Base-by-base conservation (phyloP, 2,113 vertebrate species). In the Ceuthmochares aereus region DNA sequence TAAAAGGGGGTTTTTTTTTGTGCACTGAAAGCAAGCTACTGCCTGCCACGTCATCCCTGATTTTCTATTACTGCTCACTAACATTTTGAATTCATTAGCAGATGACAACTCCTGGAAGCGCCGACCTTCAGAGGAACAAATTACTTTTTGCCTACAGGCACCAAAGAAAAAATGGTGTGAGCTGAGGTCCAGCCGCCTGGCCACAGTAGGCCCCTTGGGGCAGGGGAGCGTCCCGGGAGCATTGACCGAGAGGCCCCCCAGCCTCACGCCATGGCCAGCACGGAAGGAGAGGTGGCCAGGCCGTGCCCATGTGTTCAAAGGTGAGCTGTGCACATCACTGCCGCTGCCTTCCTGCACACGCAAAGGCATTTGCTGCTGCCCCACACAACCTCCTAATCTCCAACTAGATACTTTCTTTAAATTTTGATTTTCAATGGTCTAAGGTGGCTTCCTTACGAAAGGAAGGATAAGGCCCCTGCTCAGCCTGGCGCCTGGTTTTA, bases 281-380 rank as follows among this genome's bases (percentile, higher is more conserved):
- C 3, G 1, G 32, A 3, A 4, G 3, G 36, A 5, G 6, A 7
- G 5, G 19, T n/a, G 14, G 72, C 54, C 2, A 1, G 26, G 55
- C 63, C n/a, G n/a, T n/a, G n/a, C n/a, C n/a, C n/a, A n/a, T n/a
- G n/a, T n/a, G n/a, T 22, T 6, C 17, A 30, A 37, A 37, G 37
- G 14, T 7, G 64, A 77, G 56, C 30, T 1, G 0, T 64, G 12
- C 14, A 2, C 66, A 11, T 8, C 2, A 0, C 54, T 34, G 63
- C 14, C 1, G 0, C 30, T 22, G 64, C 51, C 4, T 0, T 21
- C 2, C 0, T 6, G 23, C 52, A 34, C 15, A 3, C 1, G 0
- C 4, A n/a, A 22, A 26, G 40, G 42, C 3, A 6, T 43, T 34
- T 36, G 72, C 64, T 51, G 30, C 32, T 2, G 0, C 16, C 36